Percentiles rank a stretch among this genome's conserved stretches.
Evolutionary conservation across 2,888 invertebrate genomes (phyloP).

Genomic region (Villa cingulata): DNA sequence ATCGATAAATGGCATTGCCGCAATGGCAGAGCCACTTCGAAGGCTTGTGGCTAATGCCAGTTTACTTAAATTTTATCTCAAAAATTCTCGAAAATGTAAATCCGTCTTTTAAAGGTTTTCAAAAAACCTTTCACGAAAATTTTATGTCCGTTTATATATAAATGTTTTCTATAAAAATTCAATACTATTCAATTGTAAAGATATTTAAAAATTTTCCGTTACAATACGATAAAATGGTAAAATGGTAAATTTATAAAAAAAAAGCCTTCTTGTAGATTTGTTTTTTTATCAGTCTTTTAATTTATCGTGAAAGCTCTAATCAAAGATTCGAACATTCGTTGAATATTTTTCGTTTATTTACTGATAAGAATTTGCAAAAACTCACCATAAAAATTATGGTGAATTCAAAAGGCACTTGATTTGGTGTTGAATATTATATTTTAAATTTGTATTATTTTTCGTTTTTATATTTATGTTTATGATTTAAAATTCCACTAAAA

Average conservation of each 20-base stretch:
- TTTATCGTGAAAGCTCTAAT: background rate
- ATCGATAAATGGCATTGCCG: conserved; percentile 92
- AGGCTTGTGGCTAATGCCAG: conserved; percentile 35
- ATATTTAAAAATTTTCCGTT: too few relatives aligned
- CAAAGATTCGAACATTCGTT: background rate
- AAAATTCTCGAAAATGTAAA: background rate
- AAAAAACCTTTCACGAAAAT: background rate
- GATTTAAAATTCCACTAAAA: too few relatives aligned
- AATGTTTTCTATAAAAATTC: too few relatives aligned
- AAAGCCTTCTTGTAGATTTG: background rate
- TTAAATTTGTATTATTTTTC: conserved; percentile 3
- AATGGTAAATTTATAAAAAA: too few relatives aligned
- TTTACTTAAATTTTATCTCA: conserved; percentile 17
- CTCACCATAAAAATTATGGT: background rate
- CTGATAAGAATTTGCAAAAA: background rate
- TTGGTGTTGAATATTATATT: background rate
- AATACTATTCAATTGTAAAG: too few relatives aligned
- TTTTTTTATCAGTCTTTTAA: conserved; percentile 7
- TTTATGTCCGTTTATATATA: too few relatives aligned
- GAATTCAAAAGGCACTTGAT: background rate
- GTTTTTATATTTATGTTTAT: background rate
- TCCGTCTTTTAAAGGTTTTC: background rate
- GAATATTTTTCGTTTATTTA: background rate
- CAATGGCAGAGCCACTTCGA: conserved; percentile 37
- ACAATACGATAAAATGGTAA: too few relatives aligned